Percentiles rank a stretch among this genome's conserved stretches.
Evolutionary conservation across 23 tunicate species (phyloP).

Genomic region (Styela plicata): DNA sequence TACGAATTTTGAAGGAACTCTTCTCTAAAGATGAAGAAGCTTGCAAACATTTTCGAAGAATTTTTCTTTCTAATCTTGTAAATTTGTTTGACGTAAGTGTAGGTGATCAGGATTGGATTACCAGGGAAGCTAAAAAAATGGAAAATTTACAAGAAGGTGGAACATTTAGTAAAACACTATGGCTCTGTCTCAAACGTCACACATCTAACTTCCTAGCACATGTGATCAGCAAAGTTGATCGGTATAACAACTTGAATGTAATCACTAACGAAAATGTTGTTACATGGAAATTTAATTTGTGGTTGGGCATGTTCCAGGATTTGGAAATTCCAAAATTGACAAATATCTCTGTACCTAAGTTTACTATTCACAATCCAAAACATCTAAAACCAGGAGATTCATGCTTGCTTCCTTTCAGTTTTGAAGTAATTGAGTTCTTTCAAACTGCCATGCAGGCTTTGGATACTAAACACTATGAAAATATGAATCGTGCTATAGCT

Average conservation of each 20-base stretch:
- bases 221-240: slow-evolving; percentile 37
- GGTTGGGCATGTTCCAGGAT: slow-evolving; percentile 40
- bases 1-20: slow-evolving; percentile 30
- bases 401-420: slow-evolving; percentile 19
- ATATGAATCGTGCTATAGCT: background rate
- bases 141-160: slow-evolving; percentile 78
- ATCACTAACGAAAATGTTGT: background rate
- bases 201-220: slow-evolving; percentile 42
- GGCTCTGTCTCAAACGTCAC: slow-evolving; percentile 52
- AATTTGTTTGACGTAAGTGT: slow-evolving; percentile 8
- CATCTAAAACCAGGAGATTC: background rate
- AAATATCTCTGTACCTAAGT: background rate
- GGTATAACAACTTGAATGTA: slow-evolving; percentile 41
- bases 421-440: slow-evolving; percentile 7
- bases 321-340: background rate
- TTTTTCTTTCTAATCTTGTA: slow-evolving; percentile 27
- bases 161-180: slow-evolving; percentile 53
- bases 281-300: slow-evolving; percentile 7
- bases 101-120: slow-evolving; percentile 29
- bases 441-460: background rate
- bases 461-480: background rate
- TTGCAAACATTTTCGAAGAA: slow-evolving; percentile 6
- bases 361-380: background rate
- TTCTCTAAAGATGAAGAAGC: background rate
- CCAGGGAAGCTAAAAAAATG: slow-evolving; percentile 47